Conservation (phyloP, 2,797 vertebrate species). For the Sandelia bainsii region DNA sequence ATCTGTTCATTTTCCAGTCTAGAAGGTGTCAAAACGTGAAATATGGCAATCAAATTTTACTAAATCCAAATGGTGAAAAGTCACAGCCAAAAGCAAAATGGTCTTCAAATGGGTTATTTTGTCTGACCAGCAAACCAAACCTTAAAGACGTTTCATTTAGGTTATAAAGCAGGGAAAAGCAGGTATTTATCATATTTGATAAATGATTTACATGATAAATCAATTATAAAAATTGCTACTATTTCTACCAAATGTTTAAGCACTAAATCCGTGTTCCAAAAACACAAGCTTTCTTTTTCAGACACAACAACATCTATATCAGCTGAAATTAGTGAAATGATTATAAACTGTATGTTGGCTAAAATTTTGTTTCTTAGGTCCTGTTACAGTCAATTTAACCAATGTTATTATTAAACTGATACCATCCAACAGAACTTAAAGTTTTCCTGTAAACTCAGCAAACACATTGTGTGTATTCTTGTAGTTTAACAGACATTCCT, state of each 20-base stretch:
- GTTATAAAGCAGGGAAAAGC: neutral
- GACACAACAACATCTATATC: neutral
- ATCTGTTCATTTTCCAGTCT: neutral
- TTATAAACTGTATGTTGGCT: neutral
- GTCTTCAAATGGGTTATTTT: neutral
- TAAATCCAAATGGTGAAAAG: neutral
- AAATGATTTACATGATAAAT: neutral
- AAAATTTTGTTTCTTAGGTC: neutral
- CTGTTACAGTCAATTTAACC: neutral
- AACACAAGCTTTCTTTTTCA: neutral
- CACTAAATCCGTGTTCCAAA: neutral
- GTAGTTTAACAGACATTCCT: neutral
- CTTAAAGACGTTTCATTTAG: neutral
- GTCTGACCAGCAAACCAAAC: neutral
- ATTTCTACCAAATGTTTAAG: neutral
- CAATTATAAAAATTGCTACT: neutral
- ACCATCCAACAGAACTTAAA: neutral
- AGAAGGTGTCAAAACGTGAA: conserved; percentile 10
- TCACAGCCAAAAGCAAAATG: neutral
- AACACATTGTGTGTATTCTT: conserved; percentile 3
- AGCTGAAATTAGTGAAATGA: neutral
- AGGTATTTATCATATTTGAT: neutral
- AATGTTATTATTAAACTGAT: neutral
- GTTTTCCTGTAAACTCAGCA: neutral
- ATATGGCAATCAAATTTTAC: neutral